Evolutionary conservation across 2,888 invertebrate species (phyloP).

Genomic region (Chymomyza fuscimana): DNA sequence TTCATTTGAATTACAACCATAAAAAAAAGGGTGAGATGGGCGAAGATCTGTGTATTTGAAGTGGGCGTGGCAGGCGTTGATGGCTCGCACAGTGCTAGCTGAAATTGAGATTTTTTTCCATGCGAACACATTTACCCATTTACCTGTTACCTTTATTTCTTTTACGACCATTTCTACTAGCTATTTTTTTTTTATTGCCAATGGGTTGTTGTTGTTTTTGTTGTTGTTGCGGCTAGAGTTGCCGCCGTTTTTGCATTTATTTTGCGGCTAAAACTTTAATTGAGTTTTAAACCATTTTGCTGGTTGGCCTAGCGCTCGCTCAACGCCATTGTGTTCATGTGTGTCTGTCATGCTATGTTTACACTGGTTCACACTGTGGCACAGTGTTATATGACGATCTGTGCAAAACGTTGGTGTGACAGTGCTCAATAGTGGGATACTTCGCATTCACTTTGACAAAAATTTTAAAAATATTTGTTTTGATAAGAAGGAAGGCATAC

Average conservation of each 20-base stretch:
- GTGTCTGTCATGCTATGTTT: background rate
- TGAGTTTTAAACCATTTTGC: slow-evolving; percentile 73
- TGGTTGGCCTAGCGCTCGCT: slow-evolving; percentile 35
- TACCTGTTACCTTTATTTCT: background rate
- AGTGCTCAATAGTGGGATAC: too few species aligned
- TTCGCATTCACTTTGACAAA: too few species aligned
- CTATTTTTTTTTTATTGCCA: slow-evolving; percentile 15
- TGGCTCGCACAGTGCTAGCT: slow-evolving; percentile 5
- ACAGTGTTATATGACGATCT: background rate
- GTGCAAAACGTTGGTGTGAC: too few species aligned
- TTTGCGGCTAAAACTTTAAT: slow-evolving; percentile 74
- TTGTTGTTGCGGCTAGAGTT: slow-evolving; percentile 40
- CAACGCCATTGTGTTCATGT: background rate
- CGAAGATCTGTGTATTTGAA: background rate
- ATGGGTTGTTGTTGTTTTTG: slow-evolving; percentile 36
- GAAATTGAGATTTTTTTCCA: background rate
- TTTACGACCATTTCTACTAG: background rate
- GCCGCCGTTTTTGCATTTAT: slow-evolving; percentile 69
- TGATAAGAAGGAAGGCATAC: too few species aligned
- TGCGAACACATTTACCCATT: background rate
- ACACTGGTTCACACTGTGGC: background rate
- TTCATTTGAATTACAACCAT: slow-evolving; percentile 64
- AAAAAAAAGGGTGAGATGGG: slow-evolving; percentile 28
- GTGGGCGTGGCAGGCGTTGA: slow-evolving; percentile 36
- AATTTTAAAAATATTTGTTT: too few species aligned